Conservation (phyloP, 2,888 invertebrate species). For the Ophion ventricosus region DNA sequence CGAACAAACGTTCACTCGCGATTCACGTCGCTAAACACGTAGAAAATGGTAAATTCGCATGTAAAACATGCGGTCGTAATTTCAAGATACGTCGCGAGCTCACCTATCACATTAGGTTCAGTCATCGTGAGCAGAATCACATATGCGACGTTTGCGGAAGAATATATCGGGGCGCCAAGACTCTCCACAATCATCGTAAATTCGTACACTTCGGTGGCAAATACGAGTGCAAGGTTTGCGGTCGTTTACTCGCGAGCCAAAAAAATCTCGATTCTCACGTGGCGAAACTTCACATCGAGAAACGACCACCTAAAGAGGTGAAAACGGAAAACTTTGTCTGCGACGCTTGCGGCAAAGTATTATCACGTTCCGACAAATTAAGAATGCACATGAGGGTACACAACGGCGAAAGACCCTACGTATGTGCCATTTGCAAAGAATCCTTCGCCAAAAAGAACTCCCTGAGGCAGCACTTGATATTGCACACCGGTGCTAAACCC, state of each 20-base stretch:
- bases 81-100: constrained; percentile 64
- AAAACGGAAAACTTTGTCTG: constrained; percentile 79
- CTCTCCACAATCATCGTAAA: constrained; percentile 78
- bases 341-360: constrained; percentile 81
- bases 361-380: constrained; percentile 76
- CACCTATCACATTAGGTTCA: constrained; percentile 65
- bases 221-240: constrained; percentile 80
- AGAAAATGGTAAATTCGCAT: constrained; percentile 23
- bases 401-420: constrained; percentile 79
- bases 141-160: constrained; percentile 78
- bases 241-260: constrained; percentile 82
- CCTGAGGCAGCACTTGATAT: constrained; percentile 79
- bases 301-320: not conserved
- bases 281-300: constrained; percentile 75
- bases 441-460: constrained; percentile 78
- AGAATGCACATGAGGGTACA: constrained; percentile 80
- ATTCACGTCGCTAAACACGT: constrained; percentile 63
- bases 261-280: constrained; percentile 82
- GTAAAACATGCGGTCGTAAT: constrained; percentile 62
- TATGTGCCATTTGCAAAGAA: constrained; percentile 78
- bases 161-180: constrained; percentile 76
- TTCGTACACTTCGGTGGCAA: constrained; percentile 80
- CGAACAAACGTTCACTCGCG: constrained; percentile 65
- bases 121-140: constrained; percentile 62
- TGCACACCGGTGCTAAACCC: constrained; percentile 79